Percentiles rank a stretch among this genome's conserved stretches.
These are phyloP conservation scores for Eubucco bourcierii DNA, from an alignment of 2,113 vertebrate genomes.

Conservation along the genomic window DNA sequence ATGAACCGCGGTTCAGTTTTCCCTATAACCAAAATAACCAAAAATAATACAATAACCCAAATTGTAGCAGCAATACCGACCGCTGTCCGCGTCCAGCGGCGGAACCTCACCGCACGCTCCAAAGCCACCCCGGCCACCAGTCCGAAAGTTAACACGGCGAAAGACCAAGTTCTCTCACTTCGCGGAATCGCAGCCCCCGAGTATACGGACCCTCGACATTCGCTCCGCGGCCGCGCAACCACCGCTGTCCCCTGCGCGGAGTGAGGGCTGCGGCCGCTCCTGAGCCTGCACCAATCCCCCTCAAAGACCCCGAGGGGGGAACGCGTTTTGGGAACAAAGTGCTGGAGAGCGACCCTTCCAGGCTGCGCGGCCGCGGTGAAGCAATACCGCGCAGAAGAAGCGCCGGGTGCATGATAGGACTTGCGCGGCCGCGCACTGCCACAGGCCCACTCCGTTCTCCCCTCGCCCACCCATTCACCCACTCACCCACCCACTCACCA, in stretches of 20 bases:
- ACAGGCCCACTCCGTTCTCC: background rate
- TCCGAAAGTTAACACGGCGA: background rate
- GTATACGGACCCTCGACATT: background rate
- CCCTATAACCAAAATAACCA: too few relatives aligned
- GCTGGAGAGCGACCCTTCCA: too few relatives aligned
- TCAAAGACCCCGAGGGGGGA: background rate
- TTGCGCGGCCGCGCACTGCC: background rate
- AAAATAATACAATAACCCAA: background rate
- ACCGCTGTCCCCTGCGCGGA: background rate
- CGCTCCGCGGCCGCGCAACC: background rate
- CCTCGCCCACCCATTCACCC: background rate
- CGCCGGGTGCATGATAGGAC: background rate
- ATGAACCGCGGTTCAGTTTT: background rate
- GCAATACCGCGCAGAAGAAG: background rate
- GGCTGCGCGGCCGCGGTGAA: background rate
- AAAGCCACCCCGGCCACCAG: background rate
- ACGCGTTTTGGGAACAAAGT: fast-evolving
- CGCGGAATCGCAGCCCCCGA: background rate
- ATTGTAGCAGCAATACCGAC: background rate
- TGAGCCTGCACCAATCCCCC: background rate
- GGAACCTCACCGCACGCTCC: background rate
- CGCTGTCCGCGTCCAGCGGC: background rate
- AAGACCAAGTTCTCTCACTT: too few relatives aligned
- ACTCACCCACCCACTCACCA: constrained; percentile 65
- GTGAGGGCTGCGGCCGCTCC: background rate